Base-by-base conservation (phyloP, 2,797 vertebrate species). In the Hybognathus amarus region DNA sequence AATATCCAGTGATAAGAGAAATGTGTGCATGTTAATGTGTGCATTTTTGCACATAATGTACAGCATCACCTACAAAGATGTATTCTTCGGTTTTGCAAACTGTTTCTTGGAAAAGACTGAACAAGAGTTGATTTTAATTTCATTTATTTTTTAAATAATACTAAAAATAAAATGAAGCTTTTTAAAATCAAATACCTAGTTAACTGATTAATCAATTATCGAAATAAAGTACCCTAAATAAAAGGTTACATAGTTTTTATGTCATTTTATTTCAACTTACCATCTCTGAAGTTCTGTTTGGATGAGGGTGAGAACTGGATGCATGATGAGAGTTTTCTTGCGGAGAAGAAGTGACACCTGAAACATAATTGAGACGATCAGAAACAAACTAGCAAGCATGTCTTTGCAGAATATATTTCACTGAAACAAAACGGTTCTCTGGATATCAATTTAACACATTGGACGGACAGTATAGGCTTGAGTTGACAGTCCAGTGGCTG, bases 341-440 rank as follows among this genome's bases (percentile, higher is more conserved):
- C 91, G 98, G 98, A 95, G 98, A 99, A 92, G 95, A 95, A 92
- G 96, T 98, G 97, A 97, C 97, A 95, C 97, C 98, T 99, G 89
- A 88, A 95, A 92, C 82, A 91, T 10, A 82, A 27, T 42, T 8
- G n/a, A 24, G 27, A 36, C 4, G 27, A 13, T 80, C 42, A 77
- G 6, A 59, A 68, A 45, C 18, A 64, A 54, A 67, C 24, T 18
- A 4, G 20, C 17, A 66, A 2, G 5, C 27, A 50, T 1, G 13
- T 18, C 24, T 77, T 68, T 22, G 9, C 66, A 47, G 7, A 77
- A 70, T 11, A 47, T 6, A 80, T n/a, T 63, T 71, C 12, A 59
- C 7, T 61, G 27, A 61, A 61, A 45, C 6, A 22, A 71, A 3
- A 30, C 6, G 30, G 38, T 6, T 6, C 22, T 79, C 66, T 45